phyloP scores from a whole-genome alignment of 2,797 vertebrate genomes.

The Thamnophis elegans region DNA sequence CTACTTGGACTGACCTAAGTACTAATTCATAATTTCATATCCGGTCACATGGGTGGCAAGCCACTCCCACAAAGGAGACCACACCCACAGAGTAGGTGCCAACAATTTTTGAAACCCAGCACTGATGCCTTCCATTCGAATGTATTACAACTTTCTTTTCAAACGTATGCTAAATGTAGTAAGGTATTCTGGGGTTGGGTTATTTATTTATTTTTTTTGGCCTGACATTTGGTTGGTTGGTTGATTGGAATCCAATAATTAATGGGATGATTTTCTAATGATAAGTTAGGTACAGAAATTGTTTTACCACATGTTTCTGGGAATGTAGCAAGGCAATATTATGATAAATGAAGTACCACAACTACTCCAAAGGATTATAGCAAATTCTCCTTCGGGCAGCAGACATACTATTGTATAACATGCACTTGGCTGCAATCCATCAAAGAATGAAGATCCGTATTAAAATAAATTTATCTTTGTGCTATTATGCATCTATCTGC shows the following conservation, averaged over 20 bases:
- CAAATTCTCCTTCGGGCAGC: not conserved
- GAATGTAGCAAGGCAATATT: not conserved
- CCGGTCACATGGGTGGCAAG: no score
- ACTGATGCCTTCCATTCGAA: conserved; percentile 7
- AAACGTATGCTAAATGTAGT: not conserved
- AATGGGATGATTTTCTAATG: conserved; percentile 18
- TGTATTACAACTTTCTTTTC: conserved; percentile 14
- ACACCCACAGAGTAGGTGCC: no score
- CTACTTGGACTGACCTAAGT: no score
- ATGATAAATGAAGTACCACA: not conserved
- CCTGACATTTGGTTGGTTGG: conserved; percentile 15
- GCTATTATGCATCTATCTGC: not conserved
- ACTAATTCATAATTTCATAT: no score
- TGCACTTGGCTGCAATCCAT: not conserved
- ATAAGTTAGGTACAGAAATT: conserved; percentile 9
- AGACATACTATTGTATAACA: not conserved
- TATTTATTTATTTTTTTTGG: not conserved
- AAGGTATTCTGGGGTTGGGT: not conserved
- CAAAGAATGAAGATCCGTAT: not conserved
- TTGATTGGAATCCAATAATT: conserved; percentile 13
- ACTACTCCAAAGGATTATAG: not conserved
- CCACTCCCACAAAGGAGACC: no score
- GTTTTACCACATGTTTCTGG: conserved; percentile 15
- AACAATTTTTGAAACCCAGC: no score
- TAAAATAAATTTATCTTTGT: not conserved